Base-by-base conservation (phyloP, 2,113 vertebrate genomes). In the Catagonus wagneri region DNA sequence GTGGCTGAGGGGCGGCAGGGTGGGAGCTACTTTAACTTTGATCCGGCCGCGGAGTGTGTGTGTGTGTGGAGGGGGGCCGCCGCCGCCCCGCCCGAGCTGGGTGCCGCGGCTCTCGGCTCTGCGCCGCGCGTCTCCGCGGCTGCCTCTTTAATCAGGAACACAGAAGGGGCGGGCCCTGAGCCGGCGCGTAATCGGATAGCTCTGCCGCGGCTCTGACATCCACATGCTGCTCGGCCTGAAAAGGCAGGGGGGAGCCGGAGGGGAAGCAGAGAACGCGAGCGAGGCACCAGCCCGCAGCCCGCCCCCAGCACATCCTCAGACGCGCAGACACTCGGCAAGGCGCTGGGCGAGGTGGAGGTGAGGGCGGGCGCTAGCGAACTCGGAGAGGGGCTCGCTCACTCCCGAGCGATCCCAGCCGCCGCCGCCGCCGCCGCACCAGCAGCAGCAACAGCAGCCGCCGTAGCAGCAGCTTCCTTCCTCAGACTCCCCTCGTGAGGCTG, bases 181-280 rank as follows among this genome's bases (percentile, higher is more conserved):
- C 98, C 98, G 98, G 98, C 98, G 98, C 99, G 99, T 99, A 99
- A 99, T 99, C 98, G 98, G 99, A 99, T 98, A 98, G 99, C 97
- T 98, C 98, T 88, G 98, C 98, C 99, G 98, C 98, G 97, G 97
- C 98, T 92, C 98, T 98, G 98, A 98, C 98, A 98, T 98, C 98
- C 98, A 98, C 98, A 98, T 98, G 98, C 98, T 96, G 98, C 97
- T 97, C 98, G 75, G 98, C 98, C 98, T 98, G 98, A 98, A 98
- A 98, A 98, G 98, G 98, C 98, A 96, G 98, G 95, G 98, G 98
- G 98, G 95, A 98, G 97, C 96, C 94, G 89, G 93, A 84, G 90
- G 97, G 98, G 94, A 98, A 96, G 92, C 98, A 97, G 92, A 98
- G 98, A 60, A 60, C 96, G 96, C 94, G 92, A 94, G 96, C 94